Conservation (phyloP, 2,888 invertebrate species). For the Ectemnius continuus region DNA sequence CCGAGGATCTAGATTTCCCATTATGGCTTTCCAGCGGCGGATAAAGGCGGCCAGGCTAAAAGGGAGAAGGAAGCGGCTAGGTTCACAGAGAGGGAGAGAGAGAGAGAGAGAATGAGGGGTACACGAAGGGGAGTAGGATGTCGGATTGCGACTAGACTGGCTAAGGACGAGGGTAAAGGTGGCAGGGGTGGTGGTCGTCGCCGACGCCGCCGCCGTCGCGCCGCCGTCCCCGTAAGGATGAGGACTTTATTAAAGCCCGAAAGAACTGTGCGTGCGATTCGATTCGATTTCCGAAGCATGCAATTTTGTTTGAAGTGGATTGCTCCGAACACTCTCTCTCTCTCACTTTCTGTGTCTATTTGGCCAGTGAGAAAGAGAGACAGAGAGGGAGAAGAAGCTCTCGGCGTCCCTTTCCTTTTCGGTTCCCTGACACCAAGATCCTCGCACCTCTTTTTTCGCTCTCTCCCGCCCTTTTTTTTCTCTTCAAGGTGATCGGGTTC, state of each 20-base stretch:
- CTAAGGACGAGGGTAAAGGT: conserved; percentile 8
- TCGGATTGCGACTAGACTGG: conserved; percentile 15
- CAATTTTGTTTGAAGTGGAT: conserved; percentile 42
- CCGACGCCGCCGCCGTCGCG: too few species aligned
- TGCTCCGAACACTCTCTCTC: conserved; percentile 3
- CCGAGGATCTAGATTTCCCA: conserved; percentile 30
- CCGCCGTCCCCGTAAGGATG: conserved; percentile 43
- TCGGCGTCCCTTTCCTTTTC: not conserved
- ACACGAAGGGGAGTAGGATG: conserved; percentile 3
- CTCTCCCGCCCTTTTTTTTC: too few species aligned
- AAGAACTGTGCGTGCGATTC: conserved; percentile 55
- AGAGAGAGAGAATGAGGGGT: conserved; percentile 40
- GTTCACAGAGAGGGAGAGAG: too few species aligned
- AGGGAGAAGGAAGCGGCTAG: conserved; percentile 8
- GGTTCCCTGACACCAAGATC: not conserved
- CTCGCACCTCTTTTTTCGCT: not conserved
- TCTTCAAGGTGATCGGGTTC: not conserved
- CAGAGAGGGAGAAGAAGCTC: too few species aligned
- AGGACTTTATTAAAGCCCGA: conserved; percentile 59
- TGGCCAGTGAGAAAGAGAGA: not conserved
- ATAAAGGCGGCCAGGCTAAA: conserved; percentile 8
- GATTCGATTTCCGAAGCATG: conserved; percentile 55
- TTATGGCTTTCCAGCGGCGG: not conserved
- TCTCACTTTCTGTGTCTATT: not conserved
- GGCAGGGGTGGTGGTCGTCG: conserved; percentile 15